A percentile compares a stretch with the other conserved stretches of the same genome.
Conservation (phyloP, 2,888 invertebrate genomes). For the Ischnus inquisitorius region DNA sequence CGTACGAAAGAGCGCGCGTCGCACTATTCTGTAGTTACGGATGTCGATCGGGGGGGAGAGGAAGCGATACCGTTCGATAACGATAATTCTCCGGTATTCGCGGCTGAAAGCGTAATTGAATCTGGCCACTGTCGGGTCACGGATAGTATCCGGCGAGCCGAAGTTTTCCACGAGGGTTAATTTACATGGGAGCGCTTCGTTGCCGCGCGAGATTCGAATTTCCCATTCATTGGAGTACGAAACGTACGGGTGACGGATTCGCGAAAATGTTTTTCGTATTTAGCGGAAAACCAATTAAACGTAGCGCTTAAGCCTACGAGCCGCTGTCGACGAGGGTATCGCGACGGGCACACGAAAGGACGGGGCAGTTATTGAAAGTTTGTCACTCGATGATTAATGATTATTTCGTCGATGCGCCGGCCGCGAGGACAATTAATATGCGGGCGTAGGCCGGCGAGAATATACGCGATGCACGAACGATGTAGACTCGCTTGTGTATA, state of each 20-base stretch:
- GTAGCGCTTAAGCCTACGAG: conserved; percentile 34
- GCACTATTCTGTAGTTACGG: conserved; percentile 1
- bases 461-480: conserved; percentile 40
- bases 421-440: conserved; percentile 45
- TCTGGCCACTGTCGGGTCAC: background rate
- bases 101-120: conserved; percentile 15
- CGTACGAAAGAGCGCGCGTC: conserved; percentile 36
- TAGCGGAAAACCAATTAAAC: conserved; percentile 36
- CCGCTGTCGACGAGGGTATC: conserved; percentile 1
- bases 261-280: background rate
- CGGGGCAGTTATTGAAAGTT: conserved; percentile 44
- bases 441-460: conserved; percentile 15
- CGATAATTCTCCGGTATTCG: conserved; percentile 39
- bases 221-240: background rate
- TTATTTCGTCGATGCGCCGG: conserved; percentile 35
- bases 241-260: background rate
- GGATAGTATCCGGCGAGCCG: background rate
- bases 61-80: conserved; percentile 36
- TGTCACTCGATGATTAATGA: conserved; percentile 53
- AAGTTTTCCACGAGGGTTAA: background rate
- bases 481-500: conserved; percentile 43
- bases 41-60: background rate
- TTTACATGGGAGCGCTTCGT: background rate
- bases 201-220: background rate
- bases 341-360: background rate